A percentile compares a stretch with the other conserved stretches of the same genome.
Evolutionary conservation across 2,888 invertebrate genomes (phyloP).

Genomic region (Aleiodes testaceus): DNA sequence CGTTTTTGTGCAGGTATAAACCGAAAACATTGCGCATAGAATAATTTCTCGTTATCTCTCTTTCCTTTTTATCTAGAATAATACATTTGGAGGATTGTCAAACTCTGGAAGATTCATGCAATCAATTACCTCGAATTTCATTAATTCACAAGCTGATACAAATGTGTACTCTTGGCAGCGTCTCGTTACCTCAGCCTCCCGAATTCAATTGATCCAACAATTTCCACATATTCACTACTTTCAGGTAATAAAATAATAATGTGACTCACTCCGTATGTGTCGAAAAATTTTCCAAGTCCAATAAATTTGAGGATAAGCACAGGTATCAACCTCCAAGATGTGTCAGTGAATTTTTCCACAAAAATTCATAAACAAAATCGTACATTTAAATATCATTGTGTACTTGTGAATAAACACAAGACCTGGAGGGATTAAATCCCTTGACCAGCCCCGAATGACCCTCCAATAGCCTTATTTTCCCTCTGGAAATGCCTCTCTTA

Average conservation of each 20-base stretch:
- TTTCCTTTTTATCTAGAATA: no score
- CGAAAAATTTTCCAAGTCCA: neutral
- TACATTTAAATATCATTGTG: neutral
- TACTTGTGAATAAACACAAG: no score
- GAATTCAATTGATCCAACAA: neutral
- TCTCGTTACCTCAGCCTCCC: no score
- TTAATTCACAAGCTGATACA: neutral
- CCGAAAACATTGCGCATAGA: neutral
- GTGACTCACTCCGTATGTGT: neutral
- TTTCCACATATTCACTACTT: neutral
- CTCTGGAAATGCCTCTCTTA: neutral
- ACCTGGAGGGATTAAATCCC: constrained; percentile 2
- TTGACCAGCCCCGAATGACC: constrained; percentile 1
- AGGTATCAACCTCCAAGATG: constrained; percentile 1
- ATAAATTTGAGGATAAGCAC: constrained; percentile 4
- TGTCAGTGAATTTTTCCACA: neutral
- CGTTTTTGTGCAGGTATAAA: constrained; percentile 4
- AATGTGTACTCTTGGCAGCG: neutral
- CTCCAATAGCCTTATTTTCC: neutral
- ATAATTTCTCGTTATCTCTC: neutral
- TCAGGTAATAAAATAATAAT: neutral
- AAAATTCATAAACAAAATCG: neutral
- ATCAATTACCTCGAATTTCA: neutral
- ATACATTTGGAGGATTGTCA: neutral
- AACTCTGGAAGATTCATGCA: neutral